Evolutionary conservation across 1,140 invertebrate genomes (phyloP), one percentile per base, ranked within the genome.

Genomic region (Macrocentrus cingulum): DNA sequence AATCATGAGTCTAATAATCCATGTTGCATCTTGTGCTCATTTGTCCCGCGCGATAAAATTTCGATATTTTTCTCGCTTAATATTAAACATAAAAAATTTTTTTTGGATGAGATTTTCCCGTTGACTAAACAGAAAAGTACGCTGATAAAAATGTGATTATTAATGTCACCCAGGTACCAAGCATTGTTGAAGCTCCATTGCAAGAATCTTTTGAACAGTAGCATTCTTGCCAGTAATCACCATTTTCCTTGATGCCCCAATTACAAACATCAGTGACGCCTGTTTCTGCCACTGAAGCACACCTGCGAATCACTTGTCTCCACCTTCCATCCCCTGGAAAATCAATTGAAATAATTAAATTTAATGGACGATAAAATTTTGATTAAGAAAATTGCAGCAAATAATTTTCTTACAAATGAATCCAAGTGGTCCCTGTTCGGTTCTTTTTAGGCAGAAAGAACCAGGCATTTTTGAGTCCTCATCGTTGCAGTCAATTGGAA

Each of bases 141-240:
- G 58, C 51, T 11, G 56, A 49, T 18, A 45, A 3, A 29, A 50
- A 29, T 8, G 48, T 22, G 7, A 52, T 29, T n/a, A 52, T 42
- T 11, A 42, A 37, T 39, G 56, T 60, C 36, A 53, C 36, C 29
- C 42, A 13, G 7, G 39, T 37, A 1, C 34, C 37, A 0, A 49
- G 34, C 11, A 63, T 36, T n/a, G 19, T 56, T 25, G 61, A 61
- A 19, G 76, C 69, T 46, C 54, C 66, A 75, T 96, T 97, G 68
- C 94, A 97, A 60, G 87, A 86, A 72, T 96, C 92, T 59, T 88
- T 84, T 0, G 91, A 90, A 75, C 94, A 97, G 66, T 95, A 96
- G 70, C 94, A 97, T 72, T 95, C 91, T 74, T 97, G 91, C 93
- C 93, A 97, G 69, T 94, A 97, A 0, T 93, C 90, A 2, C 93